A percentile compares a stretch with the other conserved stretches of the same genome.
phyloP scores from a whole-genome alignment of 2,113 vertebrate genomes.

The Lasiurus borealis region DNA sequence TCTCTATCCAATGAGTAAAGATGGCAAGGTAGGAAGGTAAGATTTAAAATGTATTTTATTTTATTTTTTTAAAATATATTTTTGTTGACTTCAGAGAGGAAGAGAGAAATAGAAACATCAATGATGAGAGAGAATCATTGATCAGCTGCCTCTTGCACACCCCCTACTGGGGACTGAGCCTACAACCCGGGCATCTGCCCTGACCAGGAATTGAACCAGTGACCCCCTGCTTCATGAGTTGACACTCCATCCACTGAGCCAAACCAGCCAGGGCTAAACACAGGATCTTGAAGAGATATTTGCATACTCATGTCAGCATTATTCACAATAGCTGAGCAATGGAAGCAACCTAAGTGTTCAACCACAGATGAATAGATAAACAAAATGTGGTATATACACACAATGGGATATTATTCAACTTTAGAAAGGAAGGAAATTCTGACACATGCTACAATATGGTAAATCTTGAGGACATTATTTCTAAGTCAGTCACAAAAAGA shows the following conservation, averaged over 20 bases:
- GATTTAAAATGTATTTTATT: constrained; percentile 47
- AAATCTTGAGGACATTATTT: neutral
- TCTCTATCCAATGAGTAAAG: neutral
- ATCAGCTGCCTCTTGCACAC: too few species aligned
- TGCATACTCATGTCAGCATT: neutral
- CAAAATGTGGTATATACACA: neutral
- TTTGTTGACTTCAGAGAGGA: too few species aligned
- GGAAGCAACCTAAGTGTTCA: neutral
- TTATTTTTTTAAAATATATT: constrained; percentile 25
- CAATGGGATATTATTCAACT: neutral
- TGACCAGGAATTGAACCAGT: too few species aligned
- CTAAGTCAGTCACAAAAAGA: neutral
- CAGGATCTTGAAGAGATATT: neutral
- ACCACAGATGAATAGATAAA: neutral
- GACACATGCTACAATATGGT: neutral
- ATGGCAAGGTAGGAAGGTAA: neutral
- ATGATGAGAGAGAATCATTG: too few species aligned
- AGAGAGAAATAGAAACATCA: too few species aligned
- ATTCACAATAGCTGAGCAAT: neutral
- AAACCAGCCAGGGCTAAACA: too few species aligned
- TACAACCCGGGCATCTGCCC: too few species aligned
- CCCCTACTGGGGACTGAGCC: too few species aligned
- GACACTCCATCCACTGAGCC: too few species aligned
- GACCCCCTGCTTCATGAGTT: too few species aligned
- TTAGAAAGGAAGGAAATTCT: constrained; percentile 32